Percentiles rank a stretch among this genome's conserved stretches.
Evolutionary conservation across 23 tunicate genomes (phyloP).

Genomic region (Clavelina lepadiformis): DNA sequence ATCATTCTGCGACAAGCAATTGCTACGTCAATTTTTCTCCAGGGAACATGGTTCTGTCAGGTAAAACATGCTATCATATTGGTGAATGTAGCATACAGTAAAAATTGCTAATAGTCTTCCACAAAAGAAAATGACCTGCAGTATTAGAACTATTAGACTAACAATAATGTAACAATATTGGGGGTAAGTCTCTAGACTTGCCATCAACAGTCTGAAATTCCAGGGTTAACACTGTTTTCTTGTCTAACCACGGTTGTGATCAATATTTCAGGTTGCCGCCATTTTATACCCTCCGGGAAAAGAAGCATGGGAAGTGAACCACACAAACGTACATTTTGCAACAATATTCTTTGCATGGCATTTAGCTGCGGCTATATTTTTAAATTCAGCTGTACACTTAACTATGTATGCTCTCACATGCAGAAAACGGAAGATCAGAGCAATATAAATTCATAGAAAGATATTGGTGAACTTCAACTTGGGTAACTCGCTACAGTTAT

Average conservation of each 20-base stretch:
- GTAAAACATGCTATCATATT: constrained; percentile 9
- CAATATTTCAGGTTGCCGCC: constrained; percentile 26
- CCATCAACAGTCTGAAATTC: too few species aligned
- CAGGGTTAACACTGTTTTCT: too few species aligned
- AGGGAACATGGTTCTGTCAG: constrained; percentile 86
- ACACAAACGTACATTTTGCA: constrained; percentile 35
- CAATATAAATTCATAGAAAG: too few species aligned
- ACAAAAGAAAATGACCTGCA: too few species aligned
- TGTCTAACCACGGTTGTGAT: neutral
- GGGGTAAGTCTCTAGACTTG: too few species aligned
- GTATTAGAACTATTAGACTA: too few species aligned
- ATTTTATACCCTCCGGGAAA: constrained; percentile 51
- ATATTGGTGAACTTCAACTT: too few species aligned
- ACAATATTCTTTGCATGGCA: constrained; percentile 67
- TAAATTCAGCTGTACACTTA: constrained; percentile 1
- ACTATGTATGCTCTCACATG: neutral
- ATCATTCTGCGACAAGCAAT: constrained; percentile 15
- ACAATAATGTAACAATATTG: too few species aligned
- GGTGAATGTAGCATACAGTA: too few species aligned
- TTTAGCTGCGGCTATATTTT: constrained; percentile 20
- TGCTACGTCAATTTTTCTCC: constrained; percentile 33
- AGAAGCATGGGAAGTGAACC: constrained; percentile 29
- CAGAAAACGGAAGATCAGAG: neutral
- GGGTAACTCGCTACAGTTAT: too few species aligned
- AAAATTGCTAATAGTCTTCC: too few species aligned